These are phyloP conservation scores for Drosophila repleta DNA, from an alignment of 1,140 invertebrate species.

Conservation along the genomic window DNA sequence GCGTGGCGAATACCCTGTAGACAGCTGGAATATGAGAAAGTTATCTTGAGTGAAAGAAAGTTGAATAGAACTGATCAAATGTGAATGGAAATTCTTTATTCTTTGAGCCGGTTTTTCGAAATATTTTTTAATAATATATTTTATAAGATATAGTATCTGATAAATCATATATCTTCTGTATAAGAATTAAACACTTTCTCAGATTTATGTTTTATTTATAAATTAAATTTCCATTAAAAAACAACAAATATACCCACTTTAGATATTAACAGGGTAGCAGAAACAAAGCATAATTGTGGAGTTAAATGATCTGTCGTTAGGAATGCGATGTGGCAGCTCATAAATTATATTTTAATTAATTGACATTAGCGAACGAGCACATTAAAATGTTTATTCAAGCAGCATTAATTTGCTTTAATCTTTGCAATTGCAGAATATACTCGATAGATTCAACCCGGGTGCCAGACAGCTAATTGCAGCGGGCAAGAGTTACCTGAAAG, in stretches of 20 bases:
- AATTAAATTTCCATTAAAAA: no score
- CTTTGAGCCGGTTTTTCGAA: no score
- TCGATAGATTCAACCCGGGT: conserved; percentile 97
- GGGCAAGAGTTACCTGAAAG: conserved; percentile 95
- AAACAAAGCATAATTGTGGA: conserved; percentile 9
- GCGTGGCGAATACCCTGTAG: neutral
- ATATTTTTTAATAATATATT: no score
- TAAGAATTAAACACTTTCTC: no score
- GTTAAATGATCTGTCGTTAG: conserved; percentile 36
- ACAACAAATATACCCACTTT: neutral
- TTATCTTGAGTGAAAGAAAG: no score
- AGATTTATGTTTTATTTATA: no score
- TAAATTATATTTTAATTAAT: conserved; percentile 69
- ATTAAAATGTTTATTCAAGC: conserved; percentile 18
- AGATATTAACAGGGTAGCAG: neutral
- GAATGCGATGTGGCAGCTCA: conserved; percentile 34
- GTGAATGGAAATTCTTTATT: no score
- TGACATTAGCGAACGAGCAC: conserved; percentile 27
- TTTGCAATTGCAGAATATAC: conserved; percentile 91
- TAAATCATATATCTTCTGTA: no score
- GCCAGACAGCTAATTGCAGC: conserved; percentile 95
- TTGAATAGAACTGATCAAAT: no score
- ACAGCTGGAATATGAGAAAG: no score
- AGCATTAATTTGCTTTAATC: conserved; percentile 8
- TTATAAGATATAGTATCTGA: no score